Evolutionary conservation across 2,113 vertebrate genomes (phyloP).

Genomic region (Acanthisitta chloris): DNA sequence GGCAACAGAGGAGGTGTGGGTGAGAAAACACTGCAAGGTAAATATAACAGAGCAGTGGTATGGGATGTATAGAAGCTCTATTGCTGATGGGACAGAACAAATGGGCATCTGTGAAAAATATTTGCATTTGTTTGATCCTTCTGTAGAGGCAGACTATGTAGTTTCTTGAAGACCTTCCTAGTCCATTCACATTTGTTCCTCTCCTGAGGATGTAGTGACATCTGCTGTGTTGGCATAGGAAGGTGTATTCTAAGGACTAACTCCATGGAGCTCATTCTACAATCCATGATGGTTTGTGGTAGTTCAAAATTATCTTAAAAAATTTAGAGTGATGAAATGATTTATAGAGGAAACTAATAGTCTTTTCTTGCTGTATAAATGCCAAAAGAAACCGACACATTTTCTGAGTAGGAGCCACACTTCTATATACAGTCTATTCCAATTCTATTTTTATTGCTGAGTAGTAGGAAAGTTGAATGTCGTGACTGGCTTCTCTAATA

Average conservation of each 20-base stretch:
- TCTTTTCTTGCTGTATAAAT: neutral
- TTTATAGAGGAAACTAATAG: neutral
- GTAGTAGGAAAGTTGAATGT: neutral
- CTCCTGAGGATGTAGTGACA: neutral
- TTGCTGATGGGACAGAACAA: neutral
- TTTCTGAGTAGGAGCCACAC: neutral
- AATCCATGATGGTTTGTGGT: neutral
- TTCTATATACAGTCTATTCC: neutral
- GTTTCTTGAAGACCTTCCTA: neutral
- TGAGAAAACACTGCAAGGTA: neutral
- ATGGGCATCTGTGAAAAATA: neutral
- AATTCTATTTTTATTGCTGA: neutral
- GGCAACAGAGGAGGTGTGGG: neutral
- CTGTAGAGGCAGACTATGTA: neutral
- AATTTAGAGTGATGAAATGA: neutral
- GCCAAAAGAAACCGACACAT: neutral
- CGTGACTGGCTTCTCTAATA: neutral
- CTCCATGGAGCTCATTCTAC: rapidly evolving
- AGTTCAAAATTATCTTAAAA: neutral
- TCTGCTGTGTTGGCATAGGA: neutral
- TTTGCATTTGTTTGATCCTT: neutral
- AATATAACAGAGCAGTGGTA: neutral
- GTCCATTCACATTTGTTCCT: neutral
- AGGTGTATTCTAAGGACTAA: neutral
- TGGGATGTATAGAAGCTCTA: neutral